Conservation (phyloP, 2,888 invertebrate genomes). For the Trissolcus brochymenae region DNA sequence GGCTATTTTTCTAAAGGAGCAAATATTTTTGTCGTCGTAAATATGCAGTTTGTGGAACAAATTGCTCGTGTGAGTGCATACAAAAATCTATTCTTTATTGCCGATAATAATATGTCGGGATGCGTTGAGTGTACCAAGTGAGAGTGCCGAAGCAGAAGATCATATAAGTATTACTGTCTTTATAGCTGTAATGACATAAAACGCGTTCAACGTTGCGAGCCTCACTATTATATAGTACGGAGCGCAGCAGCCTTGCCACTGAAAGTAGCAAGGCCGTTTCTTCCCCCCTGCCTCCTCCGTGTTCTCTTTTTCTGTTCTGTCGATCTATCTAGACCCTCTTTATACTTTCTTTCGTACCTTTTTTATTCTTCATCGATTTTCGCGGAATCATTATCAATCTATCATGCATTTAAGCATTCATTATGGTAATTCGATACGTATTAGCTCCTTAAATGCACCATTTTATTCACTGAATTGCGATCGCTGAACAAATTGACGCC, state of each 20-base stretch:
- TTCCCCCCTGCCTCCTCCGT: constrained; percentile 58
- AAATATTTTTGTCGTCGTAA: constrained; percentile 2
- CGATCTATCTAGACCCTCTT: constrained; percentile 21
- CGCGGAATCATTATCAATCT: constrained; percentile 34
- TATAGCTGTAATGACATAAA: constrained; percentile 55
- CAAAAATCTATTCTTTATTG: constrained; percentile 36
- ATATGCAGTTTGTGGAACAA: too few species aligned
- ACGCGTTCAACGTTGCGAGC: constrained; percentile 39
- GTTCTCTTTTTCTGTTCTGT: constrained; percentile 44
- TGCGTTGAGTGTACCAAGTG: constrained; percentile 33
- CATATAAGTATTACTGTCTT: constrained; percentile 45
- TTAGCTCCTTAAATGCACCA: constrained; percentile 6
- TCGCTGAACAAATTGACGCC: constrained; percentile 26
- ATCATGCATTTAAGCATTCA: constrained; percentile 31
- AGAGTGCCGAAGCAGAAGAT: constrained; percentile 27
- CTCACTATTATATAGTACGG: constrained; percentile 49
- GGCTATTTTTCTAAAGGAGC: too few species aligned
- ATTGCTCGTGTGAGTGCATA: too few species aligned
- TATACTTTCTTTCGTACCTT: constrained; percentile 33
- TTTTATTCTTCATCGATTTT: constrained; percentile 31
- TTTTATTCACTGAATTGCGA: constrained; percentile 15
- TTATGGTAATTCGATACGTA: constrained; percentile 21
- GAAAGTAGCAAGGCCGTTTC: constrained; percentile 70
- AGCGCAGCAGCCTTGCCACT: constrained; percentile 68
- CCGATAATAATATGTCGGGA: constrained; percentile 47